Percentiles rank a stretch among this genome's conserved stretches.
Conservation (phyloP, 2,888 invertebrate species). For the Linnaemya vulpina region DNA sequence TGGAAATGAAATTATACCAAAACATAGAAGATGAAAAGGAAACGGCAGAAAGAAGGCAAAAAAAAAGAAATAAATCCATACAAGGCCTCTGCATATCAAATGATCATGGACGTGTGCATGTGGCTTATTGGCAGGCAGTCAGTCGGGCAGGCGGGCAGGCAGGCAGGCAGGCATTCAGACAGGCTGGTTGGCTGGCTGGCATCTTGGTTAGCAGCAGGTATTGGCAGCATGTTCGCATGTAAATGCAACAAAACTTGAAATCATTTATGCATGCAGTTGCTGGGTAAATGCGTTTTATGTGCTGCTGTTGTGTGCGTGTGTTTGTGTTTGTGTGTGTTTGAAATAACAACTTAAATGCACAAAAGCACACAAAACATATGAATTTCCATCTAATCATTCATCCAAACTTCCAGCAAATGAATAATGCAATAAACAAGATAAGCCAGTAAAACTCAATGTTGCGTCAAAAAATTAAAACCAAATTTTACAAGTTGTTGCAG, state of each 20-base stretch:
- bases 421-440: slow-evolving; percentile 52
- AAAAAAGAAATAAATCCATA: slow-evolving; percentile 1
- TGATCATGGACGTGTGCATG: slow-evolving; percentile 29
- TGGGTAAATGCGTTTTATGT: background rate
- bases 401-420: slow-evolving; percentile 32
- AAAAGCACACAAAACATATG: slow-evolving; percentile 22
- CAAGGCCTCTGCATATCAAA: slow-evolving; percentile 33
- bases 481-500: background rate
- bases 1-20: slow-evolving; percentile 62
- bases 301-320: background rate
- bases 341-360: background rate
- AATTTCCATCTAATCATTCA: slow-evolving; percentile 15
- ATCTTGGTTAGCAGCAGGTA: slow-evolving; percentile 13
- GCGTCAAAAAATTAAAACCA: background rate
- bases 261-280: slow-evolving; percentile 42
- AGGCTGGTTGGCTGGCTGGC: background rate
- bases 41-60: background rate
- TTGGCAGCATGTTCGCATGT: slow-evolving; percentile 12
- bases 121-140: slow-evolving; percentile 23
- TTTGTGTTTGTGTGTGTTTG: background rate
- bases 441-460: slow-evolving; percentile 13
- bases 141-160: background rate
- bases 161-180: background rate
- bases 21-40: slow-evolving; percentile 25
- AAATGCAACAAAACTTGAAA: slow-evolving; percentile 21